A percentile compares a stretch with the other conserved stretches of the same genome.
These are phyloP conservation scores for Xylocopa sonorina DNA, from an alignment of 1,140 invertebrate genomes.

Conservation along the genomic window DNA sequence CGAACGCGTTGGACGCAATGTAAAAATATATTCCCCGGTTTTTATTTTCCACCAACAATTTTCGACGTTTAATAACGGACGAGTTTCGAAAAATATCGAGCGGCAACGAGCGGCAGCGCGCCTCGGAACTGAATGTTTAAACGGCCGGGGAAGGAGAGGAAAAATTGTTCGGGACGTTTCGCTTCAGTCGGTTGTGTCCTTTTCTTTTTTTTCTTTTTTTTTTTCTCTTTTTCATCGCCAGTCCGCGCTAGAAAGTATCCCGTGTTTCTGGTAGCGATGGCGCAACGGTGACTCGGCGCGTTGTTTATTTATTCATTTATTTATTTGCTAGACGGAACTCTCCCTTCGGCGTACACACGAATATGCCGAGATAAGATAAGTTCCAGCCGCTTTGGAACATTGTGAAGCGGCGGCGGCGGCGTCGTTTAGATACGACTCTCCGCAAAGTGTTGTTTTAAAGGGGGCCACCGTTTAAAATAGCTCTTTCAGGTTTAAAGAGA, in stretches of 20 bases:
- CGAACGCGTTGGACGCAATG: no score
- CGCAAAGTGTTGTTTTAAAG: neutral
- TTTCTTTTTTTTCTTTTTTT: no score
- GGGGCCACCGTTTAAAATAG: neutral
- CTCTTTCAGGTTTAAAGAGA: neutral
- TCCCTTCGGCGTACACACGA: slow-evolving; percentile 6
- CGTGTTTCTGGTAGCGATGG: neutral
- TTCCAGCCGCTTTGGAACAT: neutral
- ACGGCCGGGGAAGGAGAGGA: neutral
- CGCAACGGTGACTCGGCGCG: neutral
- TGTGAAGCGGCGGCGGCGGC: neutral
- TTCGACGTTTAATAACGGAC: no score
- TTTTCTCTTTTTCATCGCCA: no score
- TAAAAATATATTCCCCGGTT: no score
- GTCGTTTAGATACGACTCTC: neutral
- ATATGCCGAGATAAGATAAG: slow-evolving; percentile 21
- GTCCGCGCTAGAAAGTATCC: neutral
- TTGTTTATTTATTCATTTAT: slow-evolving; percentile 23
- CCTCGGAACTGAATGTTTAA: slow-evolving; percentile 14
- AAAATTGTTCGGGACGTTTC: neutral
- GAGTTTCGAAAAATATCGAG: neutral
- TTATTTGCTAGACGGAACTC: slow-evolving; percentile 9
- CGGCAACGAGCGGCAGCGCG: no score
- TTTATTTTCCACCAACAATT: no score
- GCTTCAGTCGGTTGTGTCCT: neutral